phyloP scores from a whole-genome alignment of 2,113 vertebrate genomes.

The Morone saxatilis region DNA sequence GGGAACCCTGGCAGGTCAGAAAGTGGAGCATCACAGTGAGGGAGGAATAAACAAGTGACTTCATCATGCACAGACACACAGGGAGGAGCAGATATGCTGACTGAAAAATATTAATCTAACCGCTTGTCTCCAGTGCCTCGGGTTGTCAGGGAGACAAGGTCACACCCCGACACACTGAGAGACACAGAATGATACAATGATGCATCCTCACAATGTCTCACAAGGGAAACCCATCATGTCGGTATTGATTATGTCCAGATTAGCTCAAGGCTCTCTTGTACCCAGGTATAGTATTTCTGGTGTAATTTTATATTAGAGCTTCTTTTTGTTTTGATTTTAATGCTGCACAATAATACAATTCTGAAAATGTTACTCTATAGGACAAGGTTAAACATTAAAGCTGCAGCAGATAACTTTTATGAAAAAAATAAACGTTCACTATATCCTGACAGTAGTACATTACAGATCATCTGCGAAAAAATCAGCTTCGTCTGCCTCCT shows the following conservation, averaged over 20 bases:
- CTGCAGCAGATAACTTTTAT: no score
- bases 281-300: neutral
- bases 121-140: neutral
- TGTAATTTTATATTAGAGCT: neutral
- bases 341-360: neutral
- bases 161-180: neutral
- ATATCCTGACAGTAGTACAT: no score
- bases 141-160: constrained; percentile 33
- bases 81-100: constrained; percentile 14
- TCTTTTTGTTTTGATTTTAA: neutral
- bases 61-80: neutral
- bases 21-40: neutral
- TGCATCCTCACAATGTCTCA: neutral
- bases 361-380: neutral
- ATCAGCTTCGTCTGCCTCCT: no score
- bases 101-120: constrained; percentile 19
- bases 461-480: no score
- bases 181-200: constrained; percentile 3
- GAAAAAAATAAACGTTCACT: no score
- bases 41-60: neutral
- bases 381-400: neutral
- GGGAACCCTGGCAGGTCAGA: neutral
- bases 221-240: constrained; percentile 1
- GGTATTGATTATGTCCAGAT: neutral
- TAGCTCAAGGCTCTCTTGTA: neutral